Base-by-base conservation (phyloP, 2,113 vertebrate genomes). In the Silurus asotus region DNA sequence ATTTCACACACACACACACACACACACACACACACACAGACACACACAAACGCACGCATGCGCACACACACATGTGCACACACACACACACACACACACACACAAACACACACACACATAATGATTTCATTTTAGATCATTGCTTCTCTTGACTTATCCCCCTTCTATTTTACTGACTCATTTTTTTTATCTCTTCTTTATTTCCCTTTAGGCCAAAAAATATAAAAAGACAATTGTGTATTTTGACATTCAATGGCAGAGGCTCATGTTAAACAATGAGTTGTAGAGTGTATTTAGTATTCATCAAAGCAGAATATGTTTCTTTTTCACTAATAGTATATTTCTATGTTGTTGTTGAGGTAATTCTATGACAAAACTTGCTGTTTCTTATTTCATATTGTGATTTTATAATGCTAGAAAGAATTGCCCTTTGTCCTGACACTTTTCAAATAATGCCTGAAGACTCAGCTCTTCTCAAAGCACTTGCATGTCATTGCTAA, bases 181-280 rank as follows among this genome's bases (percentile, higher is more conserved):
- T 51, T 69, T 64, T 59, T 59, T 49, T 74, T 59, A 74, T 64
- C 58, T 51, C 8, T 55, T 23, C 25, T 20, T 77, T n/a, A 55
- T 23, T 37, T 58, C 83, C 59, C 59, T 65, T 55, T 53, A 77
- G 58, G 72, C 20, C 45, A 62, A 6, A 84, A 61, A n/a, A 75
- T 23, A 6, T 0, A 53, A 76, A 37, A 77, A 64, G 59, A n/a
- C 6, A 15, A 14, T 28, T 64, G 9, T 37, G n/a, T 64, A 25
- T n/a, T 75, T 51, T 56, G 14, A 53, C 25, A 45, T 84, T 77
- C 70, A 76, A 53, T 23, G 59, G 23, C 48, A 65, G 15, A 65
- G 8, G 14, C 56, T 67, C 49, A 23, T 45, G 9, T 58, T 58
- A 37, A 48, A 72, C 17, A 14, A 70, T 23, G 9, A 37, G 25